phyloP scores from a whole-genome alignment of 2,797 vertebrate species.

The Enteromius argenteus region DNA sequence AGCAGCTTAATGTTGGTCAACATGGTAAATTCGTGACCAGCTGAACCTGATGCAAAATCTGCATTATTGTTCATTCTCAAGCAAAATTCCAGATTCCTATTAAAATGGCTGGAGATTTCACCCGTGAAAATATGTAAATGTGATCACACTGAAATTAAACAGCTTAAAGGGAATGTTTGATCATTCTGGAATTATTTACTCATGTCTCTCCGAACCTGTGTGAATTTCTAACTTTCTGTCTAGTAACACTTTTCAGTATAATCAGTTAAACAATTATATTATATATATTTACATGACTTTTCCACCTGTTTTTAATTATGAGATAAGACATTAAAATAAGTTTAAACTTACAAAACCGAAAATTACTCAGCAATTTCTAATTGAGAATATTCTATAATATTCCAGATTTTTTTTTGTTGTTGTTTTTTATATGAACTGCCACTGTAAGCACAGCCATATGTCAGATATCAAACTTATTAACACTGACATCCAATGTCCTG shows the following conservation, averaged over 20 bases:
- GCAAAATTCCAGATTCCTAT: background rate
- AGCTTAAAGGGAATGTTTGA: background rate
- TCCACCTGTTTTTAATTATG: background rate
- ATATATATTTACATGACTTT: background rate
- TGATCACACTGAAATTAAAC: background rate
- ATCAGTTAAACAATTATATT: background rate
- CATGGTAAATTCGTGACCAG: background rate
- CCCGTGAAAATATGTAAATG: background rate
- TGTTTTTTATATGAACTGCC: too few relatives aligned
- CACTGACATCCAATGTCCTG: background rate
- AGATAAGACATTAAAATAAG: background rate
- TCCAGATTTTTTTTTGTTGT: background rate
- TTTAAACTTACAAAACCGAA: background rate
- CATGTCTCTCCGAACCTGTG: background rate
- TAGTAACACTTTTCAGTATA: background rate
- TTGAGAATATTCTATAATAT: background rate
- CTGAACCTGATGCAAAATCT: background rate
- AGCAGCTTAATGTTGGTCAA: background rate
- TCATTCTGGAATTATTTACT: background rate
- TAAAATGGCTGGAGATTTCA: background rate
- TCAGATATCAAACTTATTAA: conserved; percentile 6
- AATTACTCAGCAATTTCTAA: background rate
- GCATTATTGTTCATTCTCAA: background rate
- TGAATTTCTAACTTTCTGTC: background rate
- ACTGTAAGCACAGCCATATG: background rate